These are phyloP conservation scores for Ridgeia piscesae DNA, from an alignment of 1,140 invertebrate species.

Conservation along the genomic window DNA sequence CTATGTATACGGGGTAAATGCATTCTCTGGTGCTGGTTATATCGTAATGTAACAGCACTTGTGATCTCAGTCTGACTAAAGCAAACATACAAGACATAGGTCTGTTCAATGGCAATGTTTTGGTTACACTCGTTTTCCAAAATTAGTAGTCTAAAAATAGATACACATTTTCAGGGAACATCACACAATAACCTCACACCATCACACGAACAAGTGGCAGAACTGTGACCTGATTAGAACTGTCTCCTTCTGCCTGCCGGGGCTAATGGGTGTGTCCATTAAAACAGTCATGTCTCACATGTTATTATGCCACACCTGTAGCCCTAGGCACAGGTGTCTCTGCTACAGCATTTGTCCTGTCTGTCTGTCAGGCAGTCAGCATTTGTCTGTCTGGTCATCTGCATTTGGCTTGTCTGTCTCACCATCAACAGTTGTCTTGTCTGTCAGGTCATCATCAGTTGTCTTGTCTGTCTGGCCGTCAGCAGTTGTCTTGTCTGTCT, in stretches of 20 bases:
- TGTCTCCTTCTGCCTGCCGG: background rate
- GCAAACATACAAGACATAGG: background rate
- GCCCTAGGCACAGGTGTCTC: too few species aligned
- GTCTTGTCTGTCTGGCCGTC: too few species aligned
- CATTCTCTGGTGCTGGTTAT: background rate
- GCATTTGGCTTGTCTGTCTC: too few species aligned
- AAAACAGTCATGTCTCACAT: too few species aligned
- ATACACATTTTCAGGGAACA: background rate
- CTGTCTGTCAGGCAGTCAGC: too few species aligned
- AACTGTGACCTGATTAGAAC: background rate
- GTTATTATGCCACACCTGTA: too few species aligned
- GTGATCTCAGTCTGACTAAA: too few species aligned
- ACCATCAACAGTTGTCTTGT: too few species aligned
- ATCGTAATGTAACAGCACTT: background rate
- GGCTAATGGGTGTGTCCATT: too few species aligned
- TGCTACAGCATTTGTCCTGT: background rate
- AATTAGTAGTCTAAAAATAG: background rate
- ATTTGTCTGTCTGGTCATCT: too few species aligned
- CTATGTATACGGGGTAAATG: background rate
- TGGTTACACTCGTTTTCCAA: background rate
- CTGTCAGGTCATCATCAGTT: too few species aligned
- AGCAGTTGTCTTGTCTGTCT: too few species aligned
- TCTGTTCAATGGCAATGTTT: background rate
- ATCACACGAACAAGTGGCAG: background rate
- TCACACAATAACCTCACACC: background rate